Conservation (phyloP, 2,888 invertebrate species). For the Tetanocera ferruginea region DNA sequence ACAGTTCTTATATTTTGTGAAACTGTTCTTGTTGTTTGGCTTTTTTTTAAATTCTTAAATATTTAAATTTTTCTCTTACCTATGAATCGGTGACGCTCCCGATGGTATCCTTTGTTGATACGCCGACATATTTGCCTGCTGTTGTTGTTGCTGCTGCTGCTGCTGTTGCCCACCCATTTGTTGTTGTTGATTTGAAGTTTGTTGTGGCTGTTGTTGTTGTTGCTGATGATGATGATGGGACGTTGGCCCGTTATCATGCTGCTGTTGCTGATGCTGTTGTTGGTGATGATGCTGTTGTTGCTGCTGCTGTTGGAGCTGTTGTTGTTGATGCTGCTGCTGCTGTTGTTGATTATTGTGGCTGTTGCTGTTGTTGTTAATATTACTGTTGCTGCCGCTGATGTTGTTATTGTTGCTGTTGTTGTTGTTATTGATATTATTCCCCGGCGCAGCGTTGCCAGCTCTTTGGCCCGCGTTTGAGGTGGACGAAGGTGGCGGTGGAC, state of each 20-base stretch:
- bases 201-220: conserved; percentile 49
- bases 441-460: conserved; percentile 40
- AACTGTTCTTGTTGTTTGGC: too few relatives aligned
- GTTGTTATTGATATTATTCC: conserved; percentile 38
- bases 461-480: conserved; percentile 9
- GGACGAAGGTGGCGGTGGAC: conserved; percentile 64
- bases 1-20: too few relatives aligned
- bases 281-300: conserved; percentile 49
- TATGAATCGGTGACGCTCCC: conserved; percentile 70
- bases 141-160: conserved; percentile 56
- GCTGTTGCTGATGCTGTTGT: conserved; percentile 48
- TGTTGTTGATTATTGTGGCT: conserved; percentile 52
- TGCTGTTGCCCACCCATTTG: conserved; percentile 54
- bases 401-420: conserved; percentile 47
- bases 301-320: conserved; percentile 42
- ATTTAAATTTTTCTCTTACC: conserved; percentile 64
- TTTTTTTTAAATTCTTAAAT: too few relatives aligned
- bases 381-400: conserved; percentile 48
- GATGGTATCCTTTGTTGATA: conserved; percentile 69
- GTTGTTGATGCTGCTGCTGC: conserved; percentile 48
- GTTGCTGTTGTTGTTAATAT: conserved; percentile 50
- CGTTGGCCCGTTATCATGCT: conserved; percentile 27
- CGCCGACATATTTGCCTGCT: conserved; percentile 65
- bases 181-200: conserved; percentile 46
- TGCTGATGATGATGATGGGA: conserved; percentile 47